Evolutionary conservation across 1,140 invertebrate genomes (phyloP), one percentile per base, ranked within the genome.

Genomic region (Orius laevigatus): DNA sequence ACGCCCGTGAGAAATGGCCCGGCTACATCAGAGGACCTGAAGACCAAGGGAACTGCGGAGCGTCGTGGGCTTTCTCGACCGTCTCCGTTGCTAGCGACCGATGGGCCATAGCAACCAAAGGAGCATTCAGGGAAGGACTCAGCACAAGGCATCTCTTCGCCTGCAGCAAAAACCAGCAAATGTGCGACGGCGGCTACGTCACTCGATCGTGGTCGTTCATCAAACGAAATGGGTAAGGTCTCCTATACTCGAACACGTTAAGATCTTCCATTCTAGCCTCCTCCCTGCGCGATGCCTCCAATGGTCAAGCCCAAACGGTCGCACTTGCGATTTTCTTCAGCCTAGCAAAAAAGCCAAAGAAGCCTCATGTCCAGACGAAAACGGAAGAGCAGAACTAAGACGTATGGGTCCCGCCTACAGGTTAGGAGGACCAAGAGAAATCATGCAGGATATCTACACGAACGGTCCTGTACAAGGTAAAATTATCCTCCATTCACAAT

Each of bases 401-500:
- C 78, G 79, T 54, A 79, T 84, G 5, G 85, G 84, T 0, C 89
- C 90, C 0, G 81, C 86, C 6, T 90, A 92, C 66, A 73, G 79
- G 51, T 66, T 94, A 11, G 72, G 72, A 31, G 75, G 74, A 40
- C 78, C 82, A 58, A 72, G 74, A 9, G 87, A 90, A 59, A 94
- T 96, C 50, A 91, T 88, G 85, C 75, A 81, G 53, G 90, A 95
- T 62, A 92, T 95, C 40, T 70, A 79, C 60, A 76, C 75, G 15
- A 91, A 87, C 39, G 92, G 92, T 49, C 90, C 91, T n/a, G 87
- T 94, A 0, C 91, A 94, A 78, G 85, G 85, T 89, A 69, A 60
- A 41, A 70, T 59, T 48, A 39, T 51, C 2, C n/a, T 50, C 31
- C 25, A 11, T 32, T 46, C 44, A 15, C 5, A 12, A 32, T 34